phyloP scores from a whole-genome alignment of 1,140 invertebrate species.

The Hyles vespertilio region DNA sequence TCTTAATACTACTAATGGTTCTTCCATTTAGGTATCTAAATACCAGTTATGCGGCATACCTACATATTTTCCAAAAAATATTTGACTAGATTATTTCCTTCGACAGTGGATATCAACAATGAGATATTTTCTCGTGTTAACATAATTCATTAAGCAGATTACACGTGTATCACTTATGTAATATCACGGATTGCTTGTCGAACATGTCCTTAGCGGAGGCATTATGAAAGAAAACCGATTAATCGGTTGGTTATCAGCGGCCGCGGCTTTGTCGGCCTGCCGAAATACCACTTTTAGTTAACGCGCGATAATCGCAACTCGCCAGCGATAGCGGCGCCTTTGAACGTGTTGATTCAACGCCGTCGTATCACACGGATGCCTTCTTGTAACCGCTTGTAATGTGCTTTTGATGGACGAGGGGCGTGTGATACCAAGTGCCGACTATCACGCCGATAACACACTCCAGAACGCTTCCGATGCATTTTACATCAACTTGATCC shows the following conservation, averaged over 20 bases:
- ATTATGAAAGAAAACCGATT: slow-evolving; percentile 62
- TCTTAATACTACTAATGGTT: too few species aligned
- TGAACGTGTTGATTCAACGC: slow-evolving; percentile 59
- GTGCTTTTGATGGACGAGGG: slow-evolving; percentile 68
- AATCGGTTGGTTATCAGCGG: slow-evolving; percentile 56
- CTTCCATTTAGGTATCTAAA: too few species aligned
- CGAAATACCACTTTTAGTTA: slow-evolving; percentile 93
- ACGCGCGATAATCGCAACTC: slow-evolving; percentile 82
- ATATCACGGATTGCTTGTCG: slow-evolving; percentile 42
- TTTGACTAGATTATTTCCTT: too few species aligned
- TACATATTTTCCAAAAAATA: too few species aligned
- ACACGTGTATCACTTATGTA: slow-evolving; percentile 48
- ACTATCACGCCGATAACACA: slow-evolving; percentile 35
- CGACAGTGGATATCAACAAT: too few species aligned
- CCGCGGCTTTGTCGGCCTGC: slow-evolving; percentile 60
- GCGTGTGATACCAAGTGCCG: slow-evolving; percentile 38
- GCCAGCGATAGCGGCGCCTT: slow-evolving; percentile 61
- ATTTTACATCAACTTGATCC: slow-evolving; percentile 30
- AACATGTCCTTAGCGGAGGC: slow-evolving; percentile 42
- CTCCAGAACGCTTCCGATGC: slow-evolving; percentile 25
- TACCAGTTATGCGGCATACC: too few species aligned
- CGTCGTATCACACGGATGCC: slow-evolving; percentile 53
- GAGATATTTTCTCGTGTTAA: too few species aligned
- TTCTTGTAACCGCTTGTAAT: slow-evolving; percentile 67
- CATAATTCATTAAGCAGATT: slow-evolving; percentile 21